Base-by-base conservation (phyloP, 2,888 invertebrate species). In the Dendrolimus houi region DNA sequence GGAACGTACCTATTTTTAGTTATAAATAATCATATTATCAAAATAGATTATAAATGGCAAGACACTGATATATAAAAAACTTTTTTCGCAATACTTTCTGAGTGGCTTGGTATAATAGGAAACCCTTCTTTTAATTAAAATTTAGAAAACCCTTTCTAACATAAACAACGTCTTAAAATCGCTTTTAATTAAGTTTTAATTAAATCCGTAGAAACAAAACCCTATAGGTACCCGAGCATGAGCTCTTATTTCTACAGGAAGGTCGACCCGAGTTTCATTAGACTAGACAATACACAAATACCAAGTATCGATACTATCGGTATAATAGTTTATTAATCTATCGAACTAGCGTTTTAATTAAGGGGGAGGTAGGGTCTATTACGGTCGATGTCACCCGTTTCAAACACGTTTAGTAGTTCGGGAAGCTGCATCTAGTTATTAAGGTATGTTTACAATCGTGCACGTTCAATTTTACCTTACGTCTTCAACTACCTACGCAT, bases 361-460 rank as follows among this genome's bases (percentile, higher is more conserved):
- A 67, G 65, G 62, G 60, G 61, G 61, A 57, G 55, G 59, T 62
- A 58, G 13, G 17, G 53, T 53, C 40, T 75, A 77, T 77, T 68
- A 71, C 65, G 57, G 63, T 56, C 60, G 63, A 66, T 63, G 70
- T 71, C 67, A 69, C 66, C 64, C 67, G 68, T 62, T 65, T 64
- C 65, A 63, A 63, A 61, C 60, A 60, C 53, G 65, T 62, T 66
- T 61, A 63, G 29, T 62, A 62, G 64, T 63, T 62, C 60, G 60
- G 57, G 59, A 61, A 55, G 64, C 57, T 67, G 70, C 65, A 68
- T 63, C 58, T 52, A 66, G 64, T 64, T 67, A 41, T 55, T 55
- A 57, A 59, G 29, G 29, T 29, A 29, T 29, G 29, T 29, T 29
- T 29, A 29, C 29, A 29, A 29, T 2, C 29, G 29, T 6, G 29